Evolutionary conservation across 2,113 vertebrate genomes (phyloP).

Genomic region (Camelus dromedarius): DNA sequence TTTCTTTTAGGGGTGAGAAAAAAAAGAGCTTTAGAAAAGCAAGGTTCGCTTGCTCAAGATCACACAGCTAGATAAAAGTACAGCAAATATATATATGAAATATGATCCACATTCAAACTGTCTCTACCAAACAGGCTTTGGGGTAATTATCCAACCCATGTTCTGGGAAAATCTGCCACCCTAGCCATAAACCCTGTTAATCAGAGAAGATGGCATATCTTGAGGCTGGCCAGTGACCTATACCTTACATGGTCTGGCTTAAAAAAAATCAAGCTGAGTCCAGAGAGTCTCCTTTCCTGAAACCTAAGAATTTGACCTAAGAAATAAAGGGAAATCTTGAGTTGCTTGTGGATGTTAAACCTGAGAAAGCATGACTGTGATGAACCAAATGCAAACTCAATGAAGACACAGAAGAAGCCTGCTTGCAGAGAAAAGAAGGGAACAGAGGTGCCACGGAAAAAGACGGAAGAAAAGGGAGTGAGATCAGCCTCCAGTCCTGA

Average conservation of each 20-base stretch:
- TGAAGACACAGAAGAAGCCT: background rate
- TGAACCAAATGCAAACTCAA: background rate
- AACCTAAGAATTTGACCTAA: background rate
- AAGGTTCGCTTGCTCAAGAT: background rate
- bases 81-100: background rate
- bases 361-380: background rate
- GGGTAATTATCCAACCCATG: background rate
- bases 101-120: background rate
- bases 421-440: background rate
- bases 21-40: background rate
- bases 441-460: background rate
- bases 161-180: background rate
- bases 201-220: background rate
- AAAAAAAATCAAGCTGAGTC: background rate
- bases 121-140: background rate
- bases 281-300: background rate
- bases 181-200: background rate
- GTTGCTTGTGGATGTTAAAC: background rate
- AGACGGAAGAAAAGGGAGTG: background rate
- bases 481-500: background rate
- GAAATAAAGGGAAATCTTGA: constrained; percentile 18
- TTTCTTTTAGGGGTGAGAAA: background rate
- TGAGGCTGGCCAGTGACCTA: background rate
- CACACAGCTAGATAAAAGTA: background rate
- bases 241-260: background rate